Evolutionary conservation across 1,140 invertebrate genomes (phyloP).

Genomic region (Scylla paramamosain): DNA sequence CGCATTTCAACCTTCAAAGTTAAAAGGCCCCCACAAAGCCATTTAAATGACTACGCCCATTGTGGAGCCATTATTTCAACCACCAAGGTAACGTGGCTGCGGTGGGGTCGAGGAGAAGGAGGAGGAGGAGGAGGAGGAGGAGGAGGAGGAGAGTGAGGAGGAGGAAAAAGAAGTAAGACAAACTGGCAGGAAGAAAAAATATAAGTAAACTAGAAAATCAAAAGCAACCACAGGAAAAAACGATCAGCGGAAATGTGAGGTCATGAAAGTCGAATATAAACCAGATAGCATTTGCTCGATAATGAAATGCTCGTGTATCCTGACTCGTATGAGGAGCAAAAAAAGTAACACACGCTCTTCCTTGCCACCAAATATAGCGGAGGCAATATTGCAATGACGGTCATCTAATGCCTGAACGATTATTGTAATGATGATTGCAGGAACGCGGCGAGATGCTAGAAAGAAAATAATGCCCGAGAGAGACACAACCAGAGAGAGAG

Average conservation of each 20-base stretch:
- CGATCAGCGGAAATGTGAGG: background rate
- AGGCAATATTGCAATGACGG: no score
- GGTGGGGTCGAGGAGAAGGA: background rate
- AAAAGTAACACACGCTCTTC: no score
- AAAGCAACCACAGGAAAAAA: background rate
- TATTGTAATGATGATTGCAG: no score
- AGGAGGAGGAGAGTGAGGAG: background rate
- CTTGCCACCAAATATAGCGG: no score
- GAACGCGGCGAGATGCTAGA: no score
- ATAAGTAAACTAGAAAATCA: background rate
- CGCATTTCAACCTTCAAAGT: background rate
- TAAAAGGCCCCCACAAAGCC: background rate
- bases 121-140: background rate
- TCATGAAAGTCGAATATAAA: no score
- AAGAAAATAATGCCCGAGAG: background rate
- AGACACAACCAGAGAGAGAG: constrained; percentile 30
- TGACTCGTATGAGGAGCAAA: no score
- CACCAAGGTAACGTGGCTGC: background rate
- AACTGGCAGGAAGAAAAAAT: background rate
- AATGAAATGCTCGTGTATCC: no score
- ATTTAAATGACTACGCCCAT: background rate
- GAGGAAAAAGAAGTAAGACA: background rate
- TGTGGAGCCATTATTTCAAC: background rate
- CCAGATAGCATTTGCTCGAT: no score
- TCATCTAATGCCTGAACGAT: no score